phyloP scores from a whole-genome alignment of 2,888 invertebrate species.

The Alcis repandata region DNA sequence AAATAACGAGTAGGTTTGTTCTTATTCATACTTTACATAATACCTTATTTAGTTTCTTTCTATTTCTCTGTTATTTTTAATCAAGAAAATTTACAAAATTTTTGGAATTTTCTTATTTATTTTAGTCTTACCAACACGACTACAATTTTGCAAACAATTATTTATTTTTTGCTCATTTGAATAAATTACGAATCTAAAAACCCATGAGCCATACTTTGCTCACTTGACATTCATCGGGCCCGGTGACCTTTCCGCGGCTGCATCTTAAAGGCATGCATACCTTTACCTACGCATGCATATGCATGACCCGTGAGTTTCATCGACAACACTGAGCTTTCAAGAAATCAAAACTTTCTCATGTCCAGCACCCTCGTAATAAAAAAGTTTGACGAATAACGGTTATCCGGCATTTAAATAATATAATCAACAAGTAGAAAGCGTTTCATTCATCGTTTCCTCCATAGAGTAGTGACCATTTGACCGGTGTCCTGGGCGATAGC shows the following conservation, averaged over 20 bases:
- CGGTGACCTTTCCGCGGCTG: slow-evolving; percentile 19
- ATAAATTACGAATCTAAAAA: slow-evolving; percentile 6
- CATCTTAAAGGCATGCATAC: not conserved
- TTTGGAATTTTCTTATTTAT: not conserved
- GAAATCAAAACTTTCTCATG: slow-evolving; percentile 75
- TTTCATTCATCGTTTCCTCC: slow-evolving; percentile 81
- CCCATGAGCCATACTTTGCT: slow-evolving; percentile 8
- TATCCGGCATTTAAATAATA: slow-evolving; percentile 81
- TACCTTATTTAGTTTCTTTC: no score
- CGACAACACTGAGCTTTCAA: slow-evolving; percentile 21
- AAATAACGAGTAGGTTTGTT: no score
- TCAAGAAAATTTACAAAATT: not conserved
- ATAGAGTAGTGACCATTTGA: slow-evolving; percentile 83
- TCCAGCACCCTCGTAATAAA: slow-evolving; percentile 65
- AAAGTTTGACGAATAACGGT: slow-evolving; percentile 82
- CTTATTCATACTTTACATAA: no score
- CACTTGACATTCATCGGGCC: slow-evolving; percentile 15
- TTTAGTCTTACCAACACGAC: not conserved
- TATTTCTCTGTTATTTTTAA: not conserved
- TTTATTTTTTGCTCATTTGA: not conserved
- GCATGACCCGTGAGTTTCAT: slow-evolving; percentile 29
- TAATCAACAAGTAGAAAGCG: slow-evolving; percentile 80
- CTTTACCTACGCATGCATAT: slow-evolving; percentile 10
- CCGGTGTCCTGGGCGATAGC: slow-evolving; percentile 73
- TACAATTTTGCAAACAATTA: not conserved